phyloP scores from a whole-genome alignment of 2,113 vertebrate species.

The Stictonetta naevosa region DNA sequence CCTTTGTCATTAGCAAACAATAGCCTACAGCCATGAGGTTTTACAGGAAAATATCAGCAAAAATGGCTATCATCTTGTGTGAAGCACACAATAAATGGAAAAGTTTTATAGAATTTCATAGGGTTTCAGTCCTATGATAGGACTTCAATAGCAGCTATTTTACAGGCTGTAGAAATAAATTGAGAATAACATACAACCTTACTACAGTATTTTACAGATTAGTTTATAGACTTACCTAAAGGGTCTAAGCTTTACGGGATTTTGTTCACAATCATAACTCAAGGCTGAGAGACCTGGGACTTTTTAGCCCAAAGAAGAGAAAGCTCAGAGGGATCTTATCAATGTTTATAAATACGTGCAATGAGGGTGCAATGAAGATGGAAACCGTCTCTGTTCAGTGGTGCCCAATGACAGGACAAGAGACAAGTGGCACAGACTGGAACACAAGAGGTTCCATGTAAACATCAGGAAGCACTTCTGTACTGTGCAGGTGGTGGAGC shows the following conservation, averaged over 20 bases:
- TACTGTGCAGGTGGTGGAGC: not conserved
- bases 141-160: not conserved
- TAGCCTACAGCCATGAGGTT: not conserved
- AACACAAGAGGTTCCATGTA: not conserved
- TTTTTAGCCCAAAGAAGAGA: not conserved
- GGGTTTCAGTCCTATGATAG: not conserved
- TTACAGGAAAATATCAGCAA: not conserved
- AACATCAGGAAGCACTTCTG: not conserved
- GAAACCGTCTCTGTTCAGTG: not conserved
- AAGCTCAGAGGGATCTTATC: not conserved
- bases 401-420: not conserved
- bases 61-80: not conserved
- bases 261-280: not conserved
- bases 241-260: not conserved
- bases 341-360: not conserved
- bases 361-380: not conserved
- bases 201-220: not conserved
- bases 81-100: not conserved
- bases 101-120: not conserved
- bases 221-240: not conserved
- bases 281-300: not conserved
- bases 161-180: not conserved
- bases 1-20: conserved; percentile 59
- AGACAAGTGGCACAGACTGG: not conserved
- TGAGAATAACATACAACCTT: not conserved